These are phyloP conservation scores for Mirza zaza DNA, from an alignment of 2,113 vertebrate genomes.

Conservation along the genomic window DNA sequence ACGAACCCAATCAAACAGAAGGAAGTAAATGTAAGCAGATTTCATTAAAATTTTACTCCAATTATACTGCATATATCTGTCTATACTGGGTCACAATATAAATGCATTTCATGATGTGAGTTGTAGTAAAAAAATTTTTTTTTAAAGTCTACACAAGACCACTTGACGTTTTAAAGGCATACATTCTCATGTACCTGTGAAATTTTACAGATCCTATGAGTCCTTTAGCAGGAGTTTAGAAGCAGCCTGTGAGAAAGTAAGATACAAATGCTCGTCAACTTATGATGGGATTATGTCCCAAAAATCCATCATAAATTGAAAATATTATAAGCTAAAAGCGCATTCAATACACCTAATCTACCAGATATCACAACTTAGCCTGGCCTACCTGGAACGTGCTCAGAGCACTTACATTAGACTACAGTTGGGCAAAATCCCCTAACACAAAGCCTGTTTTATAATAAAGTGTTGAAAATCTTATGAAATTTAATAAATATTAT, in stretches of 20 bases:
- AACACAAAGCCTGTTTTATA: neutral
- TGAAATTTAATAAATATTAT: neutral
- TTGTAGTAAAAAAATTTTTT: neutral
- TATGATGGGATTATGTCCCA: neutral
- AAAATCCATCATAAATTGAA: neutral
- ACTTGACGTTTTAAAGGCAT: neutral
- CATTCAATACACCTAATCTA: neutral
- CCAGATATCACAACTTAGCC: neutral
- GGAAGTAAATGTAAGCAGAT: neutral
- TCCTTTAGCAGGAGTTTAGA: neutral
- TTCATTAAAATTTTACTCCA: constrained; percentile 5
- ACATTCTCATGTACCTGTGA: neutral
- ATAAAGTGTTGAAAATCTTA: neutral
- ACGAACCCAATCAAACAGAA: neutral
- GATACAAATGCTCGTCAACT: neutral
- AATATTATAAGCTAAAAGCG: neutral
- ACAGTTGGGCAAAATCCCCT: neutral
- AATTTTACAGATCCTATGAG: neutral
- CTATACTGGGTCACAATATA: neutral
- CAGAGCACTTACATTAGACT: neutral
- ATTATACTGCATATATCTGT: neutral
- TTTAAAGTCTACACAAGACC: neutral
- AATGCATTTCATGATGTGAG: neutral
- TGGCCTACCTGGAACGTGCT: neutral
- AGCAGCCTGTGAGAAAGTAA: neutral